A percentile compares a stretch with the other conserved stretches of the same genome.
Conservation (phyloP, 1,140 invertebrate species). For the Hylaeus volcanicus region DNA sequence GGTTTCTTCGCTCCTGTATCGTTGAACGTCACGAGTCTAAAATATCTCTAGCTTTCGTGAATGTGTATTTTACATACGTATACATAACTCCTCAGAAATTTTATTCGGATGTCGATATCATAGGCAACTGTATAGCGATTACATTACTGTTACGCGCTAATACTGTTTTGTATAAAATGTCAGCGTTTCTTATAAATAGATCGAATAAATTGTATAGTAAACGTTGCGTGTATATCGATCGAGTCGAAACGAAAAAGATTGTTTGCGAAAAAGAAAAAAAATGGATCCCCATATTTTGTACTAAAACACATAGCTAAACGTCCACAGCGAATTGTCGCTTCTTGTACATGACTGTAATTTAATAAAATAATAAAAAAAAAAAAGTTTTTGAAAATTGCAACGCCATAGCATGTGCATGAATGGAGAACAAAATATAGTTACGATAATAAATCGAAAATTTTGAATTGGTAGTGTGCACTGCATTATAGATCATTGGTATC, state of each 20-base stretch:
- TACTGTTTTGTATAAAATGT: conserved; percentile 31
- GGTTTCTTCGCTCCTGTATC: not conserved
- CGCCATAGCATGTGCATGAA: not conserved
- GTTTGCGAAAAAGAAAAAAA: not conserved
- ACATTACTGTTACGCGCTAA: conserved; percentile 34
- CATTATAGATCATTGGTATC: conserved; percentile 46
- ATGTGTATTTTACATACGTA: conserved; percentile 4
- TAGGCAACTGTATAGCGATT: conserved; percentile 23
- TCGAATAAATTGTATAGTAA: not conserved
- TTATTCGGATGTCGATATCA: not conserved
- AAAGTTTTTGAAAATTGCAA: no score
- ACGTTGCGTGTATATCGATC: not conserved
- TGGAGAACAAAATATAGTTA: conserved; percentile 15
- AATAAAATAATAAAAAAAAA: not conserved
- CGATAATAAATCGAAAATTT: conserved; percentile 8
- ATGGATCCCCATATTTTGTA: conserved; percentile 22
- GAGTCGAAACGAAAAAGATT: not conserved
- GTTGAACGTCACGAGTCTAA: not conserved
- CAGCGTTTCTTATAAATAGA: conserved; percentile 12
- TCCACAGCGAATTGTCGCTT: not conserved
- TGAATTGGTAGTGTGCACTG: conserved; percentile 21
- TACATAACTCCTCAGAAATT: conserved; percentile 2
- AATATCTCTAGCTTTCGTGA: not conserved
- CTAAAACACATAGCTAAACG: conserved; percentile 7
- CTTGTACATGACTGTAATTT: not conserved